phyloP scores from a whole-genome alignment of 2,888 invertebrate species.

The Sinopyrophorus schimmeli region DNA sequence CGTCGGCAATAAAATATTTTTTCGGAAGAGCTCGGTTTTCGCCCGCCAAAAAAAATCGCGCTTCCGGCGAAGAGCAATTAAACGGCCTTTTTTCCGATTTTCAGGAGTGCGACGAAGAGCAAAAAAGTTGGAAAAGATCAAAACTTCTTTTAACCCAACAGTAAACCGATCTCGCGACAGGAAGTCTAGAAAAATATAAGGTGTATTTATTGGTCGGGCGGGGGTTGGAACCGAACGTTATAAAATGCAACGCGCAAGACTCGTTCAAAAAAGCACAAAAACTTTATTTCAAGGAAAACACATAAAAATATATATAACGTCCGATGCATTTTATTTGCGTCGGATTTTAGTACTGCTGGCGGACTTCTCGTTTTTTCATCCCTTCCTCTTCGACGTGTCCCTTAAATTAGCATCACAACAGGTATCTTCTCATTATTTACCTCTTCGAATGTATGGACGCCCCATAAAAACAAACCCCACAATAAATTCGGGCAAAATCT shows the following conservation, averaged over 20 bases:
- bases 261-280: slow-evolving; percentile 49
- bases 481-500: slow-evolving; percentile 21
- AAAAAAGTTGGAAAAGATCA: slow-evolving; percentile 17
- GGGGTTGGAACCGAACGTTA: slow-evolving; percentile 38
- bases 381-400: no score
- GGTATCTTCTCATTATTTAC: no score
- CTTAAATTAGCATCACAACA: slow-evolving; percentile 2
- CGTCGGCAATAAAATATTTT: no score
- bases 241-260: slow-evolving; percentile 42
- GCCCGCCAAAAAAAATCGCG: no score
- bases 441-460: no score
- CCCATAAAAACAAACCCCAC: slow-evolving; percentile 24
- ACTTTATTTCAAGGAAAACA: slow-evolving; percentile 54
- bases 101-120: neutral
- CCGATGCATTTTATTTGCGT: slow-evolving; percentile 49
- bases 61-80: no score
- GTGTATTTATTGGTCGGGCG: slow-evolving; percentile 49
- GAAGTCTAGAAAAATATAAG: slow-evolving; percentile 41
- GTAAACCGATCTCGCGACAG: slow-evolving; percentile 32
- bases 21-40: no score
- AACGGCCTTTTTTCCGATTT: slow-evolving; percentile 9
- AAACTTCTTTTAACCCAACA: slow-evolving; percentile 31
- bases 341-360: slow-evolving; percentile 41
- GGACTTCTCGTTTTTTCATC: no score
- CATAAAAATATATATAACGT: slow-evolving; percentile 56